Conservation (phyloP, 2,888 invertebrate genomes). For the Lepas anatifera region DNA sequence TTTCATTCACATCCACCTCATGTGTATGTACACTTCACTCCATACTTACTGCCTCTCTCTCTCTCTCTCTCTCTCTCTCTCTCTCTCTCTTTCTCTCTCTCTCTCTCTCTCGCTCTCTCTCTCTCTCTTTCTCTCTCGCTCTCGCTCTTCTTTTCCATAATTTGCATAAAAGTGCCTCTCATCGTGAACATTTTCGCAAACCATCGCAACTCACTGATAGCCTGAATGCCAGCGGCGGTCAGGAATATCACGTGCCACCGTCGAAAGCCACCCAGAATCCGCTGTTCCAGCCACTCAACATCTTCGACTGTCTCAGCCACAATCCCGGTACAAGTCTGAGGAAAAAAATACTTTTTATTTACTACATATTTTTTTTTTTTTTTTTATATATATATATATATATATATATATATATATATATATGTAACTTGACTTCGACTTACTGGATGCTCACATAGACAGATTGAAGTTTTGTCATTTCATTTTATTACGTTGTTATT, state of each 20-base stretch:
- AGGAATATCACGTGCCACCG: slow-evolving; percentile 72
- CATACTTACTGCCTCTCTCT: neutral
- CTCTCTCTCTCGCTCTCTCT: neutral
- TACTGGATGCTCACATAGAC: no score
- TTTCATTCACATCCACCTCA: no score
- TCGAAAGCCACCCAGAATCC: slow-evolving; percentile 53
- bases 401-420: no score
- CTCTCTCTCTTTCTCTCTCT: neutral
- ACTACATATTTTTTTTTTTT: no score
- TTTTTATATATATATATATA: no score
- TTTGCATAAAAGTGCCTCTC: no score
- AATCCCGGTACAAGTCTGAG: neutral
- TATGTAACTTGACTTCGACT: no score
- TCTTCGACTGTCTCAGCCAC: neutral
- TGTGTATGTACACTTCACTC: no score
- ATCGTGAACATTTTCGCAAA: neutral
- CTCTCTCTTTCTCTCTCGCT: neutral
- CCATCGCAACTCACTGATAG: slow-evolving; percentile 24
- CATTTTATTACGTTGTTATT: no score
- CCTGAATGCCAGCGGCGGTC: slow-evolving; percentile 47
- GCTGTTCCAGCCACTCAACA: slow-evolving; percentile 43
- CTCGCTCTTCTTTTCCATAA: no score
- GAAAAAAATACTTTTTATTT: no score
- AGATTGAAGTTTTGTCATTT: no score
- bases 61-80: slow-evolving; percentile 11